Evolutionary conservation across 2,797 vertebrate genomes (phyloP), one percentile per base, ranked within the genome.

Genomic region (Ateles fusciceps): DNA sequence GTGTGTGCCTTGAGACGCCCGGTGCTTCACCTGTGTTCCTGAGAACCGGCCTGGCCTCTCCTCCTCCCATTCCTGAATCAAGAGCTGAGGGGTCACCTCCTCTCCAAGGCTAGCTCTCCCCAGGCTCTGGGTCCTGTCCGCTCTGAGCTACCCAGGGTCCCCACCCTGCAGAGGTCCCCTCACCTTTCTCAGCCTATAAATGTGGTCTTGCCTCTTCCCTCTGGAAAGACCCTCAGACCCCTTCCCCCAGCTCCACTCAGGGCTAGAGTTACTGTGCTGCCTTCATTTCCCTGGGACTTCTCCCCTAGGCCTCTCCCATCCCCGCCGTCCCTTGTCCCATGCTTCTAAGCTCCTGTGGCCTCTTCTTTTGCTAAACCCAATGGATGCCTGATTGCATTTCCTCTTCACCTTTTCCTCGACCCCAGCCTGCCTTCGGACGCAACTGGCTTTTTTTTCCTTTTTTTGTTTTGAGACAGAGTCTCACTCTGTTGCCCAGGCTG

Each of bases 301-400:
- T 72, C 75, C 61, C 30, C 1, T 1, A 48, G 52, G 19, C 15
- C 24, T 76, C 71, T 68, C 42, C 48, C 44, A 9, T 48, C 48
- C 52, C 7, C 5, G 22, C 46, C 10, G 1, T 17, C 8, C n/a
- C 55, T 44, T 8, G 0, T 42, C 55, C n/a, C 1, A 1, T 19
- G n/a, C 78, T 55, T 86, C 81, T 74, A 13, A 68, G 46, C 92
- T 83, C 64, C 13, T 11, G n/a, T 44, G 46, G 57, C 68, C 64
- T 94, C 71, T 94, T 85, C 61, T 59, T 36, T 87, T 26, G 50
- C 80, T 55, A 64, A 88, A 85, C n/a, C 3, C 50, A 46, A 0
- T 19, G 85, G 76, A 28, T 5, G 3, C 28, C 0, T 75, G 81
- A 88, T 52, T n/a, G 83, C 57, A 30, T 46, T 71, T 83, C 64